Evolutionary conservation across 2,797 vertebrate species (phyloP), one percentile per base, ranked within the genome.

Genomic region (Delichon dasypus): DNA sequence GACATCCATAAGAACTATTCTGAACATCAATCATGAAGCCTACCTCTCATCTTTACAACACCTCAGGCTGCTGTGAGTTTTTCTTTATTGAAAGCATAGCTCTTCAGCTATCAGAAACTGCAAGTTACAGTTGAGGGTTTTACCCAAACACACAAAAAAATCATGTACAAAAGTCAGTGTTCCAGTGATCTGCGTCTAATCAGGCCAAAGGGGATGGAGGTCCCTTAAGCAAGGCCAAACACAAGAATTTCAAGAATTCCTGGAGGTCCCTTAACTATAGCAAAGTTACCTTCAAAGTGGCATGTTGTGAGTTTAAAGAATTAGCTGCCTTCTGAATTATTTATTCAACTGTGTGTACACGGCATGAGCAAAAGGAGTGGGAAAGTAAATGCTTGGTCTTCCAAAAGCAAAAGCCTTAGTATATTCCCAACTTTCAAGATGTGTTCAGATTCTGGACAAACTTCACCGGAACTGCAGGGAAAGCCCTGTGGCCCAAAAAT

Each of bases 81-180:
- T 92, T 57, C 78, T 88, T 92, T 78, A 85, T 55, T 83, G 72
- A 91, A 95, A 85, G 45, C n/a, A 72, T 34, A 83, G 75, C 19
- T 92, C n/a, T 76, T 94, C 60, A 58, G 74, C 55, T 72, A 92
- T 61, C 50, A 92, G 70, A 91, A 95, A 85, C 20, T 47, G n/a
- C 26, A 85, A 81, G 79, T 60, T 91, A 34, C 36, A 92, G 66
- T 32, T 2, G 0, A 73, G 3, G 20, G 19, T 60, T 76, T 76
- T 79, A 50, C 34, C 32, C 25, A 93, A 81, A 90, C 11, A 18
- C 55, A 51, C 15, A 36, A 67, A 71, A 93, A 2, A 32, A 36
- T 19, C 10, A 57, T 0, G 4, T n/a, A 62, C 45, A 40, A 5
- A 89, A 91, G 40, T 70, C 45, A 88, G 9, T 27, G 27, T 34